Evolutionary conservation across 2,113 vertebrate species (phyloP).

Genomic region (Colossoma macropomum): DNA sequence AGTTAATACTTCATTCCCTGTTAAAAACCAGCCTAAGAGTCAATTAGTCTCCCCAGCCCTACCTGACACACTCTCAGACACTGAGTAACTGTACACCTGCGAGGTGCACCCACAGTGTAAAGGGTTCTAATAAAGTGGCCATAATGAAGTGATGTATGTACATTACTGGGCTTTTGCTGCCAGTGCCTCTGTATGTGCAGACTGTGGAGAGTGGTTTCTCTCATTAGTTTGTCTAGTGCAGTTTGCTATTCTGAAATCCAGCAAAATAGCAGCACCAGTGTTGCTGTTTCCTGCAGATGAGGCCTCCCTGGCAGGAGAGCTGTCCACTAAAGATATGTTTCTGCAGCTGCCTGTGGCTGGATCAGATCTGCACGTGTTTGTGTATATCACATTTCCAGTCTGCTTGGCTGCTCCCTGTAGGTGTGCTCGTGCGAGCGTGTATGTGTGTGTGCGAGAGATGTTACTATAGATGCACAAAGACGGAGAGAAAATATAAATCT

Average conservation of each 20-base stretch:
- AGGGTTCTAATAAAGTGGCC: no score
- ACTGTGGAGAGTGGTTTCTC: background rate
- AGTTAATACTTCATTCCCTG: no score
- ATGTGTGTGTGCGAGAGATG: background rate
- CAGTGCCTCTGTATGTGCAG: background rate
- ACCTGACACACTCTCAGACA: no score
- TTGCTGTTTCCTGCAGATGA: constrained; percentile 10
- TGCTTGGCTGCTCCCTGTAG: background rate
- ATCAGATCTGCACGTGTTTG: constrained; percentile 13
- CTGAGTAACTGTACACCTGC: no score
- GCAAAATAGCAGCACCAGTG: background rate
- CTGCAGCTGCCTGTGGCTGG: constrained; percentile 23
- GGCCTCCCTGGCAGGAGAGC: background rate
- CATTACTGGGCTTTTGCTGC: no score
- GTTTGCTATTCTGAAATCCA: background rate
- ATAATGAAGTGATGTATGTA: no score
- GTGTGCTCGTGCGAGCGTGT: background rate
- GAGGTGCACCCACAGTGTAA: no score
- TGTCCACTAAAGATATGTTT: constrained; percentile 10
- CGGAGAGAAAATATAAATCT: constrained; percentile 9
- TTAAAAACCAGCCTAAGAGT: no score
- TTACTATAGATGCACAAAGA: background rate
- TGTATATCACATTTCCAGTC: constrained; percentile 28
- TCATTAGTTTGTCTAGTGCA: background rate
- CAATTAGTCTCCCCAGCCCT: no score